phyloP scores from a whole-genome alignment of 2,888 invertebrate species.

The Cabera pusaria region DNA sequence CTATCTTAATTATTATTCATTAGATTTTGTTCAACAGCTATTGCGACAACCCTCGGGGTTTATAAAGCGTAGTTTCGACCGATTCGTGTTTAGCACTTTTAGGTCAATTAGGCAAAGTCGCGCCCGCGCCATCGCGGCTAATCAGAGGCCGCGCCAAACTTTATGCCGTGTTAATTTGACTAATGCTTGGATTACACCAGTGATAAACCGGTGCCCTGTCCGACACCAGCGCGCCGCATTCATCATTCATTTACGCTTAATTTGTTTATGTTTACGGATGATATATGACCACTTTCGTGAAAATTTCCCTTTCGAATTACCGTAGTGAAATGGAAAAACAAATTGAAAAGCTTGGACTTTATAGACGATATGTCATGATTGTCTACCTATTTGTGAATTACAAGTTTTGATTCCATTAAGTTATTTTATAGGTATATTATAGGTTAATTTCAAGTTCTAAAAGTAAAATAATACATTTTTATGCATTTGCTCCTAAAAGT shows the following conservation, averaged over 20 bases:
- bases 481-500: no score
- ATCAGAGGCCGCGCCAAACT: constrained; percentile 77
- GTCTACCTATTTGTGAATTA: not conserved
- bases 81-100: constrained; percentile 82
- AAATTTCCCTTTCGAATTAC: constrained; percentile 32
- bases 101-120: constrained; percentile 82
- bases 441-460: no score
- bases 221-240: constrained; percentile 49
- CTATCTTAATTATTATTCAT: no score
- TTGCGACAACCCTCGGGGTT: constrained; percentile 60
- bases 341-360: constrained; percentile 28
- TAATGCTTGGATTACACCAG: constrained; percentile 72
- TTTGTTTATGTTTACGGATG: constrained; percentile 50
- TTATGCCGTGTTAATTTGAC: constrained; percentile 83
- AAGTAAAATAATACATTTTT: no score
- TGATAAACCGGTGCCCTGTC: constrained; percentile 63
- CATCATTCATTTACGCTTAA: constrained; percentile 57
- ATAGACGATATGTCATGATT: constrained; percentile 17
- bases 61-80: constrained; percentile 71
- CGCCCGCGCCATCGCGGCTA: constrained; percentile 66
- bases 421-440: no score
- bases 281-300: constrained; percentile 37
- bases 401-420: no score
- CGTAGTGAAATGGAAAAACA: constrained; percentile 31
- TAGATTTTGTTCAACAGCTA: no score